Conservation (phyloP, 2,113 vertebrate genomes). For the Elephantulus edwardii region DNA sequence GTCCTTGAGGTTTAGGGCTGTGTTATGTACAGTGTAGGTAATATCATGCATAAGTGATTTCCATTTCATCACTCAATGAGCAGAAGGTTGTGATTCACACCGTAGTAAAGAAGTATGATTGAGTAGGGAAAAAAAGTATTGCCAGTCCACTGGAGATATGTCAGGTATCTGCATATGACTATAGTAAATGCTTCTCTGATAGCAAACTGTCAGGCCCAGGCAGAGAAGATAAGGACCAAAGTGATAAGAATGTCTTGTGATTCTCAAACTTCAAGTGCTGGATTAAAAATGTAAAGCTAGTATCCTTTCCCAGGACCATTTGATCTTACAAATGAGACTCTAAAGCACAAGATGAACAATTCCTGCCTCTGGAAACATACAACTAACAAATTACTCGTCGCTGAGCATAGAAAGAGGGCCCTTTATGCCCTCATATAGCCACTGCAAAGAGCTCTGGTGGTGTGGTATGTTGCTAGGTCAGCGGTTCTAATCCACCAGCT, state of each 20-base stretch:
- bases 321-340: constrained; percentile 26
- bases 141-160: constrained; percentile 6
- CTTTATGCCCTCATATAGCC: not conserved
- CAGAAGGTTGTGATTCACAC: constrained; percentile 36
- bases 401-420: not conserved
- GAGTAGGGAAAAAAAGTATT: constrained; percentile 34
- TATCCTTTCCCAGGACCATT: constrained; percentile 30
- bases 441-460: not conserved
- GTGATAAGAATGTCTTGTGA: constrained; percentile 58
- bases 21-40: not conserved
- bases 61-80: not conserved
- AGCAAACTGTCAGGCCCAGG: constrained; percentile 36
- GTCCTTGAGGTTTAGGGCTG: not conserved
- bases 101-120: constrained; percentile 45
- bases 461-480: too few species aligned
- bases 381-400: constrained; percentile 47
- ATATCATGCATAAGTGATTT: constrained; percentile 31
- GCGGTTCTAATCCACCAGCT: too few species aligned
- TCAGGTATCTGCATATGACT: constrained; percentile 29
- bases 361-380: constrained; percentile 11
- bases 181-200: constrained; percentile 49
- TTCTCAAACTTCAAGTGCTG: constrained; percentile 57
- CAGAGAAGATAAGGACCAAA: constrained; percentile 50
- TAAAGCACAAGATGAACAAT: constrained; percentile 39
- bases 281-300: constrained; percentile 52